phyloP scores from a whole-genome alignment of 2,888 invertebrate genomes.

The Tinea trinotella region DNA sequence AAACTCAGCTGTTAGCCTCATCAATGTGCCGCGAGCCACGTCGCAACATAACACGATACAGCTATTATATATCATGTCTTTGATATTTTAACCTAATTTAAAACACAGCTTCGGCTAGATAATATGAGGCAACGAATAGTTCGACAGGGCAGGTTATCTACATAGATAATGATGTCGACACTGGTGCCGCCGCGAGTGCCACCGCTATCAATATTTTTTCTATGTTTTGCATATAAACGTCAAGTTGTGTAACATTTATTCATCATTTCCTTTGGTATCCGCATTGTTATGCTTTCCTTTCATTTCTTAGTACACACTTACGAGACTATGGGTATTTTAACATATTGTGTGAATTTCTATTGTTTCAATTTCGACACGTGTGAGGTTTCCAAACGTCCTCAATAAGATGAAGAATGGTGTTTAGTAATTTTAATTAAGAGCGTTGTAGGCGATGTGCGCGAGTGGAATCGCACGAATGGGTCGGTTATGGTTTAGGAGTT shows the following conservation, averaged over 20 bases:
- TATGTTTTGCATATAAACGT: slow-evolving; percentile 17
- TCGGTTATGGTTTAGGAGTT: background rate
- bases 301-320: slow-evolving; percentile 12
- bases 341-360: slow-evolving; percentile 18
- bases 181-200: background rate
- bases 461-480: background rate
- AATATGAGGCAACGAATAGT: slow-evolving; percentile 22
- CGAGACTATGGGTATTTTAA: slow-evolving; percentile 11
- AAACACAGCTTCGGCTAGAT: slow-evolving; percentile 16
- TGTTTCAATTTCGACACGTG: slow-evolving; percentile 13
- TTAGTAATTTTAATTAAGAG: background rate
- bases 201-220: background rate
- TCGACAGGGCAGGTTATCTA: slow-evolving; percentile 8
- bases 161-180: slow-evolving; percentile 14
- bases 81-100: slow-evolving; percentile 19
- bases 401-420: slow-evolving; percentile 5
- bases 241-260: slow-evolving; percentile 13
- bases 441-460: background rate
- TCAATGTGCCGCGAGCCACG: background rate
- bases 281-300: slow-evolving; percentile 18
- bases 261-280: slow-evolving; percentile 14
- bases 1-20: slow-evolving; percentile 6
- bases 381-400: background rate
- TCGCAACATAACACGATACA: background rate
- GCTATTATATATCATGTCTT: background rate